Evolutionary conservation across 2,113 vertebrate species (phyloP).

Genomic region (Hylia prasina): DNA sequence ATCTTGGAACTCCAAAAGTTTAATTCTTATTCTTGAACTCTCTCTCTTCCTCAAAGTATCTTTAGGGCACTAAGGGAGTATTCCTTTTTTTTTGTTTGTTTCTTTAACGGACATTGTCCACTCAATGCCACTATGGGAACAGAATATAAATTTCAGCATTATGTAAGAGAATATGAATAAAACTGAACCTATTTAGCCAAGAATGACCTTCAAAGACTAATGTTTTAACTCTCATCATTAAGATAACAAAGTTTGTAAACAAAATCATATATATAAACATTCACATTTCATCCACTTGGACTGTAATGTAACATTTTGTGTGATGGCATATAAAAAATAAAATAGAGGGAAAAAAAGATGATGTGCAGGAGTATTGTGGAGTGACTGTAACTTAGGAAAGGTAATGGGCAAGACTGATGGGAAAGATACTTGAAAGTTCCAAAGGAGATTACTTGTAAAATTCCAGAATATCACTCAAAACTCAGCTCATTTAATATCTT

Average conservation of each 20-base stretch:
- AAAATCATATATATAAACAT: not conserved
- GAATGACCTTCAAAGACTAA: not conserved
- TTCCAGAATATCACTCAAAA: not conserved
- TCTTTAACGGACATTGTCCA: not conserved
- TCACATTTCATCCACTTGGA: not conserved
- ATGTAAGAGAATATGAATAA: not conserved
- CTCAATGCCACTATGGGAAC: not conserved
- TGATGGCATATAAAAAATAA: not conserved
- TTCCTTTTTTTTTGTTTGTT: not conserved
- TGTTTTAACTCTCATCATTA: not conserved
- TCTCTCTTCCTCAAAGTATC: not conserved
- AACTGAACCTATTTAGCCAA: not conserved
- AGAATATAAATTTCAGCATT: not conserved
- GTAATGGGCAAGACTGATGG: not conserved
- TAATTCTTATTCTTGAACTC: not conserved
- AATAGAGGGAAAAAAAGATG: not conserved
- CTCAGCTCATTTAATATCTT: not conserved
- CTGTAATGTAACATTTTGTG: not conserved
- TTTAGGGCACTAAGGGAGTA: not conserved
- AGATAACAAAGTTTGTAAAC: not conserved
- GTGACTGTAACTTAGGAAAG: not conserved
- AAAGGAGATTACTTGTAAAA: not conserved
- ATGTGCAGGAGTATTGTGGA: not conserved
- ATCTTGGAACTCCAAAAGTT: not conserved
- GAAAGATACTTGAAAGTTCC: fast-evolving